Evolutionary conservation across 2,797 vertebrate species (phyloP).

Genomic region (Ataeniobius toweri): DNA sequence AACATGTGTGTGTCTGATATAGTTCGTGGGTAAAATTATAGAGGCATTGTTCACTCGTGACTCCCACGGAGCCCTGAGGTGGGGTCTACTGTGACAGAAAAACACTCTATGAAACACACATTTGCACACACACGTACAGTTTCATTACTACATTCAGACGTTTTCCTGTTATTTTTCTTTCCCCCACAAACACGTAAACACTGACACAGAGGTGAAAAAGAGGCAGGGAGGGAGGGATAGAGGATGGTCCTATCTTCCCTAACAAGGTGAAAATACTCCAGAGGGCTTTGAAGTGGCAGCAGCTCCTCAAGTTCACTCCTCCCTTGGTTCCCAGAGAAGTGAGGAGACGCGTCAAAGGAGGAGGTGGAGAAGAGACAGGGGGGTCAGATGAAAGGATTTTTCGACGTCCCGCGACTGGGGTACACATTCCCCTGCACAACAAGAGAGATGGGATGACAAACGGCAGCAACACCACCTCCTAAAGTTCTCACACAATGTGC

Average conservation of each 20-base stretch:
- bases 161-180: constrained; percentile 24
- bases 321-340: constrained; percentile 55
- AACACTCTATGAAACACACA: constrained; percentile 61
- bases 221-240: not conserved
- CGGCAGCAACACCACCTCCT: constrained; percentile 28
- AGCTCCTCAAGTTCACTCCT: constrained; percentile 68
- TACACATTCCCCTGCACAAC: constrained; percentile 82
- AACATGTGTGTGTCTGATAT: constrained; percentile 38
- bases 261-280: constrained; percentile 63
- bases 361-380: not conserved
- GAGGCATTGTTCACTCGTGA: constrained; percentile 52
- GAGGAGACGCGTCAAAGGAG: not conserved
- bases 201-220: constrained; percentile 30
- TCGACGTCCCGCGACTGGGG: constrained; percentile 80
- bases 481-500: constrained; percentile 6
- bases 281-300: constrained; percentile 78
- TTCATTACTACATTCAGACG: constrained; percentile 56
- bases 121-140: constrained; percentile 38
- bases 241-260: constrained; percentile 37
- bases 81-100: constrained; percentile 67
- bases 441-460: constrained; percentile 48
- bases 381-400: constrained; percentile 85
- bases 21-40: constrained; percentile 51
- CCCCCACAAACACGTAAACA: constrained; percentile 66
- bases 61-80: constrained; percentile 75